A percentile compares a stretch with the other conserved stretches of the same genome.
Evolutionary conservation across 2,888 invertebrate species (phyloP).

Genomic region (Laothoe populi): DNA sequence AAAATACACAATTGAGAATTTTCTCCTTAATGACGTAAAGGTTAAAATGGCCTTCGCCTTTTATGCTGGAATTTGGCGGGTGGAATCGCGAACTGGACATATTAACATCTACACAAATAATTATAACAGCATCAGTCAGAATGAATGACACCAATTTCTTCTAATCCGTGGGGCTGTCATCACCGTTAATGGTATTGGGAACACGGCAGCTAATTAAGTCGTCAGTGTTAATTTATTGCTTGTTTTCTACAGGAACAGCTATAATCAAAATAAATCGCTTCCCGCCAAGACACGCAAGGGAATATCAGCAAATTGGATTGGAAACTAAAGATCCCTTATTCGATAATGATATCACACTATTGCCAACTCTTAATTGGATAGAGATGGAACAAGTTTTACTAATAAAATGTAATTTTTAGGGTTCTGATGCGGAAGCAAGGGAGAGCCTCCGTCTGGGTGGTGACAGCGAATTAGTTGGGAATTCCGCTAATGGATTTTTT

Average conservation of each 20-base stretch:
- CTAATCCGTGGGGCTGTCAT: slow-evolving; percentile 70
- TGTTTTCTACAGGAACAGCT: slow-evolving; percentile 73
- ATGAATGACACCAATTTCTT: slow-evolving; percentile 72
- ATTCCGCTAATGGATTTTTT: too few relatives aligned
- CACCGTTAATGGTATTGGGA: slow-evolving; percentile 80
- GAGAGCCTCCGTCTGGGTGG: background rate
- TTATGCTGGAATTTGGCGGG: too few relatives aligned
- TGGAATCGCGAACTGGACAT: background rate
- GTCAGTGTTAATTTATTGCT: slow-evolving; percentile 77
- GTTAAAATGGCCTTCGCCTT: too few relatives aligned
- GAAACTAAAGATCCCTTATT: slow-evolving; percentile 62
- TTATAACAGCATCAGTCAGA: slow-evolving; percentile 59
- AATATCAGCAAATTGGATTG: slow-evolving; percentile 74
- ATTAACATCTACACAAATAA: slow-evolving; percentile 41
- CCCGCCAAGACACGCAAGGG: slow-evolving; percentile 74
- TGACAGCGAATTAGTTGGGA: background rate
- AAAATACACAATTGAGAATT: too few relatives aligned
- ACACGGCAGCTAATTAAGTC: slow-evolving; percentile 78
- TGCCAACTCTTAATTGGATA: slow-evolving; percentile 39
- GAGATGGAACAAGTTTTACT: slow-evolving; percentile 17
- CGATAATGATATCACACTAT: slow-evolving; percentile 52
- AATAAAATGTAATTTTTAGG: slow-evolving; percentile 1
- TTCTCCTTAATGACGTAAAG: too few relatives aligned
- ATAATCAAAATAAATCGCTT: slow-evolving; percentile 82
- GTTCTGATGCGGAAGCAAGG: background rate